Evolutionary conservation across 2,797 vertebrate genomes (phyloP).

Genomic region (Clarias laeviceps): DNA sequence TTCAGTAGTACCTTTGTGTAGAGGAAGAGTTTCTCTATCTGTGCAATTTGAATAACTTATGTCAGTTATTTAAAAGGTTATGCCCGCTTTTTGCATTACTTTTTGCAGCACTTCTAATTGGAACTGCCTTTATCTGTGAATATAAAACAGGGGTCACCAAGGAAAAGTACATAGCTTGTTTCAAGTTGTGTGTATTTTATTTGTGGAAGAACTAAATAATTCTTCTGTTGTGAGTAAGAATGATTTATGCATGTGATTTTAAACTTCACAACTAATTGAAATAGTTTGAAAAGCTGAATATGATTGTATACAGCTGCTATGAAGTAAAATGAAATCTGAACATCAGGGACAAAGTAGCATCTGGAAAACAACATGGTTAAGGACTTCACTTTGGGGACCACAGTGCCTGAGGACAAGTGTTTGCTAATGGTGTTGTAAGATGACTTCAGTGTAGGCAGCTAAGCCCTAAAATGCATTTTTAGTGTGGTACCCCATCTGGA

Average conservation of each 20-base stretch:
- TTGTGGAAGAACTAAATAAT: conserved; percentile 41
- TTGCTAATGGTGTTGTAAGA: conserved; percentile 29
- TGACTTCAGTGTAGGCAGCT: conserved; percentile 34
- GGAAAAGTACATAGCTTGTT: too few relatives aligned
- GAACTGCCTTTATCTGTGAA: background rate
- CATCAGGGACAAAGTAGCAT: conserved; percentile 53
- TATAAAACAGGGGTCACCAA: background rate
- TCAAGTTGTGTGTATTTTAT: conserved; percentile 51
- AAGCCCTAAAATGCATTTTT: conserved; percentile 32
- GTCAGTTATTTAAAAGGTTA: too few relatives aligned
- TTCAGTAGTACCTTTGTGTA: too few relatives aligned
- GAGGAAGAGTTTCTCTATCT: too few relatives aligned
- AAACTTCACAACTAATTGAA: conserved; percentile 57
- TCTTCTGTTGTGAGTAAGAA: conserved; percentile 32
- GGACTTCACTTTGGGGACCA: conserved; percentile 37
- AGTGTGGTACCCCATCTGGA: conserved; percentile 8
- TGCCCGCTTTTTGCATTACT: background rate
- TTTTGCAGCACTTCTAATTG: background rate
- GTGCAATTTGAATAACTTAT: too few relatives aligned
- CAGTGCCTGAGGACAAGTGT: conserved; percentile 19
- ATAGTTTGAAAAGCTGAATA: conserved; percentile 54
- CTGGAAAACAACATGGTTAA: conserved; percentile 55
- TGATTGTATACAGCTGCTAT: conserved; percentile 57
- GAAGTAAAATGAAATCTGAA: conserved; percentile 56
- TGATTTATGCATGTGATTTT: conserved; percentile 46